Evolutionary conservation across 1,140 invertebrate species (phyloP).

Genomic region (Sinella curviseta): DNA sequence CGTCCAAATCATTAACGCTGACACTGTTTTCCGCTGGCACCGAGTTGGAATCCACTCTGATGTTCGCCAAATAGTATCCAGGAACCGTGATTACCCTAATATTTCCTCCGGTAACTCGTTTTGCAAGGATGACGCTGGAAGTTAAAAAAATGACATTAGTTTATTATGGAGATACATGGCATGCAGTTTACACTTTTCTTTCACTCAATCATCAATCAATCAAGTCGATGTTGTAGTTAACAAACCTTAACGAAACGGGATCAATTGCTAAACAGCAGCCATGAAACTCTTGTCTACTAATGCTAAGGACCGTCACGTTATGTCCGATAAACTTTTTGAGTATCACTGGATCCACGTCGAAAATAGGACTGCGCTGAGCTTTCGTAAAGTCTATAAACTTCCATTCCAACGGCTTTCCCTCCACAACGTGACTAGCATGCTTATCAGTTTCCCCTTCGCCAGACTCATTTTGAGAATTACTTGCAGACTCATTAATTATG

Average conservation of each 20-base stretch:
- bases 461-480: neutral
- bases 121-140: constrained; percentile 7
- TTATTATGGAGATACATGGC: neutral
- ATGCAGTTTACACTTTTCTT: neutral
- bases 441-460: neutral
- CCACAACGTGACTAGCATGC: neutral
- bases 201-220: neutral
- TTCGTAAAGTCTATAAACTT: neutral
- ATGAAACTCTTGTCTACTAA: neutral
- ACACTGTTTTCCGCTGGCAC: neutral
- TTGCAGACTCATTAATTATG: neutral
- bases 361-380: neutral
- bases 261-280: constrained; percentile 29
- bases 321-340: constrained; percentile 9
- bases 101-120: neutral
- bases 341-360: neutral
- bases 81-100: neutral
- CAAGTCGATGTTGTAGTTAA: neutral
- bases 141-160: neutral
- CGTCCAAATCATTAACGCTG: constrained; percentile 1
- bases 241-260: constrained; percentile 18
- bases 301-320: constrained; percentile 2
- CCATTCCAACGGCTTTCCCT: neutral
- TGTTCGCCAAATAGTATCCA: neutral
- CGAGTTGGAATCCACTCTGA: neutral